phyloP scores from a whole-genome alignment of 2,888 invertebrate genomes.

The Phengaris alcon region DNA sequence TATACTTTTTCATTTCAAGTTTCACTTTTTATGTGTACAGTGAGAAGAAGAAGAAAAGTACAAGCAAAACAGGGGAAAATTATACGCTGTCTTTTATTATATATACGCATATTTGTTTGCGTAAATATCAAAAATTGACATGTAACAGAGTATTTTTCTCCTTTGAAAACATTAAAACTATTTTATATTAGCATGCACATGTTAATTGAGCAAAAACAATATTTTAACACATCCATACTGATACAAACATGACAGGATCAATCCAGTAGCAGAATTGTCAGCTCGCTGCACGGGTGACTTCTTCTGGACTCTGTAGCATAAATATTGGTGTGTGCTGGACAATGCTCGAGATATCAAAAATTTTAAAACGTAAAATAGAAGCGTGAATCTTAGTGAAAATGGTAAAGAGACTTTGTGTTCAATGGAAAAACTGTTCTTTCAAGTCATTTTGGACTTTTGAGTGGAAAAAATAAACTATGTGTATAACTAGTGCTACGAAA shows the following conservation, averaged over 20 bases:
- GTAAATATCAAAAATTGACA: background rate
- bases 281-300: background rate
- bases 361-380: background rate
- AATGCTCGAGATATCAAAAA: background rate
- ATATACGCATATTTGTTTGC: background rate
- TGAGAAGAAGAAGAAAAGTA: too few species aligned
- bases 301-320: background rate
- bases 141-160: background rate
- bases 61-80: too few species aligned
- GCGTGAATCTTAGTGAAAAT: background rate
- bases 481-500: background rate
- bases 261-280: background rate
- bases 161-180: conserved; percentile 1
- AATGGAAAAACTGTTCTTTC: background rate
- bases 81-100: too few species aligned
- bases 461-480: too few species aligned
- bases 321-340: background rate
- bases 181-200: background rate
- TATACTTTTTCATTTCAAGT: too few species aligned
- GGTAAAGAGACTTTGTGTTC: background rate
- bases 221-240: conserved; percentile 23
- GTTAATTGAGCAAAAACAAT: conserved; percentile 19
- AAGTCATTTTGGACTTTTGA: background rate
- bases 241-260: background rate
- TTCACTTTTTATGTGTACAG: too few species aligned